phyloP scores from a whole-genome alignment of 2,888 invertebrate species.

The Eulithis prunata region DNA sequence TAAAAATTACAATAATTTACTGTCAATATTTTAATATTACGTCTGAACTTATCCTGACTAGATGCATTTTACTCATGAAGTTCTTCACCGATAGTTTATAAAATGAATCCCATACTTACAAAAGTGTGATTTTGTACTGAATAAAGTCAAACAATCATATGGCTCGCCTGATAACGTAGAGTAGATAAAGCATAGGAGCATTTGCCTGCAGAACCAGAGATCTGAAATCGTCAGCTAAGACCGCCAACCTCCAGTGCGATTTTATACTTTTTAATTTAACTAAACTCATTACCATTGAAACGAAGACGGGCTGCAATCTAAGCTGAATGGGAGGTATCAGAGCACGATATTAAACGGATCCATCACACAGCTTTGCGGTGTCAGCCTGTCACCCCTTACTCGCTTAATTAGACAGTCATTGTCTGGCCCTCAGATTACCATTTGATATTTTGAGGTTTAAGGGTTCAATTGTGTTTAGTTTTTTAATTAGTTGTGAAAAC shows the following conservation, averaged over 20 bases:
- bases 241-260: neutral
- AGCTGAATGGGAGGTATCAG: slow-evolving; percentile 53
- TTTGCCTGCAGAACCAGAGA: neutral
- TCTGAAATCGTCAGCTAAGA: neutral
- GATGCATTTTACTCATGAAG: too few species aligned
- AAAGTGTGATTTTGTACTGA: too few species aligned
- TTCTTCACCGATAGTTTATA: too few species aligned
- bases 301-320: slow-evolving; percentile 54
- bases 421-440: slow-evolving; percentile 47
- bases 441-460: slow-evolving; percentile 37
- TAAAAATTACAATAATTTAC: neutral
- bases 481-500: slow-evolving; percentile 56
- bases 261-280: slow-evolving; percentile 25
- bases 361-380: slow-evolving; percentile 80
- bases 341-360: slow-evolving; percentile 79
- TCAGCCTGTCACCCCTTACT: slow-evolving; percentile 79
- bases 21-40: too few species aligned
- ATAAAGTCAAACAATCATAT: too few species aligned
- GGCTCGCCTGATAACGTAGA: neutral
- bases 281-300: slow-evolving; percentile 52
- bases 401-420: slow-evolving; percentile 81
- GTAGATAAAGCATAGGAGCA: too few species aligned
- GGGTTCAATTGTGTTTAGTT: slow-evolving; percentile 59
- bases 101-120: too few species aligned
- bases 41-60: too few species aligned